Evolutionary conservation across 2,888 invertebrate species (phyloP), one percentile per base, ranked within the genome.

Genomic region (Branchellion lobata): DNA sequence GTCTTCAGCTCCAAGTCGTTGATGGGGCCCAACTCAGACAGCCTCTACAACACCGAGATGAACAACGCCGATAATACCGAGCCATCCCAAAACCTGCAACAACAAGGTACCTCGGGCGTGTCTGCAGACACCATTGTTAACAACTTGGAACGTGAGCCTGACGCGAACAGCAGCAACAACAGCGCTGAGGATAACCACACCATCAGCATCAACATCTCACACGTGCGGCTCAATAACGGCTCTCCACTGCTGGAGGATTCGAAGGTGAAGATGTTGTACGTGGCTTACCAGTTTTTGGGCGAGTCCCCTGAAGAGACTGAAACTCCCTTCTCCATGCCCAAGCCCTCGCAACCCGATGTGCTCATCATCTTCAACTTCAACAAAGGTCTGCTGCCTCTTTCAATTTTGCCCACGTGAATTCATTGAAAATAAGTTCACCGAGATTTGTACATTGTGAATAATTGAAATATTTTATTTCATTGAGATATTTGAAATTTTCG

Each of bases 321-420:
- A 83, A 88, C 88, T 1, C 88, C 88, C 0, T 86, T 86, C 84
- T 87, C 88, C 1, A 84, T 89, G 79, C 88, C 88, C 18, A 89
- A 89, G 83, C 84, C 84, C 79, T 76, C 86, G 2, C 71, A 84
- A 74, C 84, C 86, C n/a, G 84, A 86, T 73, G 84, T 85, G 77
- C 84, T 84, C 76, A 87, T 88, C 74, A 81, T 83, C 31, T 89
- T 88, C 83, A 88, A 88, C 83, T 89, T 89, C 84, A 86, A 85
- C 80, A 88, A 88, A 85, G 86, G 88, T 88, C 82, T 83, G 53
- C 31, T 29, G 40, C 11, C 5, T n/a, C n/a, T n/a, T 51, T 51
- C 14, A 18, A 18, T 11, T 51, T n/a, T n/a, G n/a, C n/a, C n/a
- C n/a, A n/a, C n/a, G n/a, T n/a, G n/a, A n/a, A n/a, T n/a, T n/a